Conservation (phyloP, 1,140 invertebrate species). For the Charaxes varanes region DNA sequence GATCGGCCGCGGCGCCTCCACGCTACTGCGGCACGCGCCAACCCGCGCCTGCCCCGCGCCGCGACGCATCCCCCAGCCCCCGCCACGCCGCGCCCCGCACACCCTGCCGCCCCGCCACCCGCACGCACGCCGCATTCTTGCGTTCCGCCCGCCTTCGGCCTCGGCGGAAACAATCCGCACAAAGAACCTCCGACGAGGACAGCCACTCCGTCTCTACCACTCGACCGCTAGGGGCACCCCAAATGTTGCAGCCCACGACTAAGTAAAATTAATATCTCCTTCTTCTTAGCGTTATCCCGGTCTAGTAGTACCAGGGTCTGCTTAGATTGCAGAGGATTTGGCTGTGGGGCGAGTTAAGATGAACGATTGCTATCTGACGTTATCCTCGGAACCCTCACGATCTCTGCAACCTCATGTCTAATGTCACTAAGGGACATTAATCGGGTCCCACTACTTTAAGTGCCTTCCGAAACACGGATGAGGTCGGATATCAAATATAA, state of each 20-base stretch:
- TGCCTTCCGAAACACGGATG: too few relatives aligned
- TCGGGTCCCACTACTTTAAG: too few relatives aligned
- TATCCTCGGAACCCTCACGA: too few relatives aligned
- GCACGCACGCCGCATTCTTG: constrained; percentile 67
- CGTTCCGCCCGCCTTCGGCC: constrained; percentile 33
- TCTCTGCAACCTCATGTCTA: too few relatives aligned
- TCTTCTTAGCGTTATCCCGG: too few relatives aligned
- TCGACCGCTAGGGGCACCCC: constrained; percentile 21
- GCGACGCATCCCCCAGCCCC: constrained; percentile 43
- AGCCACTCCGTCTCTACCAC: constrained; percentile 14
- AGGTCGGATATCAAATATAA: too few relatives aligned
- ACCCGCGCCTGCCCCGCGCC: constrained; percentile 30
- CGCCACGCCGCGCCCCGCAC: constrained; percentile 26
- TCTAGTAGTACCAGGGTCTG: too few relatives aligned
- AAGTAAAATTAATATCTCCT: too few relatives aligned
- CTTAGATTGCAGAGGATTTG: too few relatives aligned
- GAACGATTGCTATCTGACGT: too few relatives aligned
- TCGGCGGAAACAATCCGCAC: constrained; percentile 39
- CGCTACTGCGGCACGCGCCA: constrained; percentile 63
- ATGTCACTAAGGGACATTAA: too few relatives aligned
- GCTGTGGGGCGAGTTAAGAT: too few relatives aligned
- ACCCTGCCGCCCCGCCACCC: constrained; percentile 32
- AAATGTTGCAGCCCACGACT: constrained; percentile 36
- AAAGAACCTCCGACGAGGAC: constrained; percentile 48
- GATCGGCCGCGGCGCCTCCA: constrained; percentile 52